Conservation (phyloP, 92 coral and sea anemone species). For the Galaxea fascicularis region DNA sequence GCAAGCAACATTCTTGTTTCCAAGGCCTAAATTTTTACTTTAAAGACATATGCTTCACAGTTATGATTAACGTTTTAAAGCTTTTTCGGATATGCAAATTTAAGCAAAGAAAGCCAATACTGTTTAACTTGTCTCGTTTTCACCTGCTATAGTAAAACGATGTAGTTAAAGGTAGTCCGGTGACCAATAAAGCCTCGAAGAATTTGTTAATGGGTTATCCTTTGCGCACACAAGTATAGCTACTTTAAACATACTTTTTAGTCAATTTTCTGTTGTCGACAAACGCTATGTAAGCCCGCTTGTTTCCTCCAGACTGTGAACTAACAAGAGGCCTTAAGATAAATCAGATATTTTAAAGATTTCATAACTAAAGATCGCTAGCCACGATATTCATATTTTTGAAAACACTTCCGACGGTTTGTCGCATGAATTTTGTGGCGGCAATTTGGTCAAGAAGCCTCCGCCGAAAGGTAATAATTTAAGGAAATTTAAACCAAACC, state of each 20-base stretch:
- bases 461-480: too few species aligned
- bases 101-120: neutral
- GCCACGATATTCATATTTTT: neutral
- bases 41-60: too few species aligned
- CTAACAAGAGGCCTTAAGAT: neutral
- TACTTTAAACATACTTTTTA: neutral
- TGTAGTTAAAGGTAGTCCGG: neutral
- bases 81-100: slow-evolving; percentile 20
- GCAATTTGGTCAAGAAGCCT: neutral
- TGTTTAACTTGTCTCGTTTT: neutral
- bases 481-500: too few species aligned
- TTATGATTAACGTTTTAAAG: too few species aligned
- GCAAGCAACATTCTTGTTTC: too few species aligned
- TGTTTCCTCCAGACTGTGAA: neutral
- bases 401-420: neutral
- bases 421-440: neutral
- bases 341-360: neutral
- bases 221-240: neutral
- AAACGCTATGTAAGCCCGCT: too few species aligned
- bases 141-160: neutral
- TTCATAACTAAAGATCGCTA: neutral
- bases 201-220: neutral
- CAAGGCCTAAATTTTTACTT: too few species aligned
- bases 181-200: neutral
- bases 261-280: neutral